Evolutionary conservation across 2,113 vertebrate genomes (phyloP).

Genomic region (Xiphias gladius): DNA sequence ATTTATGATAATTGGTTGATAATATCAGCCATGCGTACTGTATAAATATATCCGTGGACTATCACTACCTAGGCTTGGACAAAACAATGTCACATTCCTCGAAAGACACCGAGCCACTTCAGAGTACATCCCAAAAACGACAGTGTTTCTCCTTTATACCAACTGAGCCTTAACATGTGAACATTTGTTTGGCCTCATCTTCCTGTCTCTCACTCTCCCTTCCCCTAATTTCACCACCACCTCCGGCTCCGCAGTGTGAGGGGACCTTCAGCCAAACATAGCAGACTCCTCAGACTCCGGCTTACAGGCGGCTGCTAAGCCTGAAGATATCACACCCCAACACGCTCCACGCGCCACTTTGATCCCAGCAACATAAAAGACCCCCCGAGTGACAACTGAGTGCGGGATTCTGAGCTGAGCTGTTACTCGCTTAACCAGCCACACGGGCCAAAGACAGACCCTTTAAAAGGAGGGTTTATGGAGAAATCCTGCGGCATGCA

Average conservation of each 20-base stretch:
- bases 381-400: slow-evolving; percentile 46
- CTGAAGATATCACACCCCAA: slow-evolving; percentile 53
- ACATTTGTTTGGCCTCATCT: neutral
- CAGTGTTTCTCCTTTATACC: neutral
- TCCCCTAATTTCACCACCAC: neutral
- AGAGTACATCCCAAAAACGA: neutral
- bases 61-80: no score
- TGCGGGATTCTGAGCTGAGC: slow-evolving; percentile 26
- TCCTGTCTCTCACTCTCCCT: neutral
- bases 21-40: neutral
- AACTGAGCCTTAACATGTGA: no score
- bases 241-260: slow-evolving; percentile 7
- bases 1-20: neutral
- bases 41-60: neutral
- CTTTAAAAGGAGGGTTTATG: neutral
- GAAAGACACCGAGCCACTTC: neutral
- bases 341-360: slow-evolving; percentile 59
- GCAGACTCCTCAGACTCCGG: slow-evolving; percentile 39
- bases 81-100: neutral
- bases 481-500: neutral
- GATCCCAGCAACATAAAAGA: slow-evolving; percentile 58
- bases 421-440: neutral
- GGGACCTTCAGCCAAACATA: slow-evolving; percentile 38
- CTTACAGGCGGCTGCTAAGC: slow-evolving; percentile 43
- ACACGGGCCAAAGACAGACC: neutral